Percentiles rank a stretch among this genome's conserved stretches.
These are phyloP conservation scores for Diadophis punctatus DNA, from an alignment of 2,113 vertebrate genomes.

Conservation along the genomic window DNA sequence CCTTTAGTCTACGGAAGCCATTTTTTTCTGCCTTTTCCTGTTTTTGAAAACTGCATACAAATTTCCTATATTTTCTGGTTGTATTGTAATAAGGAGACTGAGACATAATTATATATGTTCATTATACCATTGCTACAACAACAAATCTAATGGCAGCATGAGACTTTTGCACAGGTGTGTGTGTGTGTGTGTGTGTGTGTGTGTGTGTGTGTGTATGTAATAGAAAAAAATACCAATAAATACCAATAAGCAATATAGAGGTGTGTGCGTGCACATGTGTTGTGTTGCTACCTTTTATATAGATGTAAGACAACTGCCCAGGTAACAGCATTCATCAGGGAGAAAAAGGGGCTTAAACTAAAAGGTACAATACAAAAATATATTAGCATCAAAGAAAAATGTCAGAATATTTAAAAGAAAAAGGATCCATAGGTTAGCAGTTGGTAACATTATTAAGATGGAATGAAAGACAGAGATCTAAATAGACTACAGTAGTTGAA, in stretches of 20 bases:
- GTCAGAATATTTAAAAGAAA: background rate
- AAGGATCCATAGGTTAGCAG: background rate
- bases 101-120: background rate
- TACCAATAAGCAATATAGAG: background rate
- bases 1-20: too few relatives aligned
- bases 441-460: background rate
- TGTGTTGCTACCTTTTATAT: background rate
- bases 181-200: too few relatives aligned
- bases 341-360: background rate
- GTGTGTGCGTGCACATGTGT: background rate
- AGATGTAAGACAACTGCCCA: background rate
- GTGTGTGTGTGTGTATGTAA: too few relatives aligned
- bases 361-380: background rate
- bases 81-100: too few relatives aligned
- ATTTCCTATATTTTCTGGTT: too few relatives aligned
- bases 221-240: background rate
- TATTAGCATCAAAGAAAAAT: background rate
- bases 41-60: too few relatives aligned
- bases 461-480: background rate
- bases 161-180: too few relatives aligned
- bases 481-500: background rate
- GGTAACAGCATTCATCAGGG: background rate
- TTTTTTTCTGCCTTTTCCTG: too few relatives aligned
- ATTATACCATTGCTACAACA: background rate
- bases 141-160: background rate